These are phyloP conservation scores for Excalfactoria chinensis DNA, from an alignment of 2,113 vertebrate species.

Conservation along the genomic window DNA sequence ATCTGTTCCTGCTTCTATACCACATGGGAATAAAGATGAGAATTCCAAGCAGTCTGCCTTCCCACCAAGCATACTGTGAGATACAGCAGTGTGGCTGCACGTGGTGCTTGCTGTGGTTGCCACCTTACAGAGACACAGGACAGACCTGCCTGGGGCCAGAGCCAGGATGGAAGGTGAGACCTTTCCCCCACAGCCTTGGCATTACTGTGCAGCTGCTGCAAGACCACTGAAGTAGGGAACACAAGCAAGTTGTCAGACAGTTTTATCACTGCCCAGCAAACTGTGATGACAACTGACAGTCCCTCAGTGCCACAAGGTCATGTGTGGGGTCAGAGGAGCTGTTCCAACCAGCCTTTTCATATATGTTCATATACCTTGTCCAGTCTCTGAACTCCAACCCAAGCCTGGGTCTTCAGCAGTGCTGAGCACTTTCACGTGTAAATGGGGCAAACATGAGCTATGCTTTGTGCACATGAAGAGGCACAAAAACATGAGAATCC, in stretches of 20 bases:
- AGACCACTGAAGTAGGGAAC: not conserved
- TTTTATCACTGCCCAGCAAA: not conserved
- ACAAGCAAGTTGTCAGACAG: not conserved
- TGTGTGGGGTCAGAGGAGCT: not conserved
- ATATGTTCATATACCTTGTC: not conserved
- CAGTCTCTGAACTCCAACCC: not conserved
- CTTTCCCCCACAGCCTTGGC: not conserved
- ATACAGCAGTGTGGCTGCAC: not conserved
- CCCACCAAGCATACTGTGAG: not conserved
- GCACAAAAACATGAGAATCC: not conserved
- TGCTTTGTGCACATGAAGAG: not conserved
- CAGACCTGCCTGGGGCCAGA: accelerated
- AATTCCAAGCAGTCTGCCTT: not conserved
- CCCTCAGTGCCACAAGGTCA: not conserved
- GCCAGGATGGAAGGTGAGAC: not conserved
- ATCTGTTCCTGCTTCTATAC: not conserved
- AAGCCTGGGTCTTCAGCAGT: not conserved
- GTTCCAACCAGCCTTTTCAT: not conserved
- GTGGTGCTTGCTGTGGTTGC: not conserved
- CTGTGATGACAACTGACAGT: not conserved
- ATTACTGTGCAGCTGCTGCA: accelerated
- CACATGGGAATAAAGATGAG: not conserved
- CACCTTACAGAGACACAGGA: accelerated
- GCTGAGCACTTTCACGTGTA: not conserved
- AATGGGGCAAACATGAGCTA: not conserved